A percentile compares a stretch with the other conserved stretches of the same genome.
Conservation (phyloP, 2,888 invertebrate species). For the Lydus trimaculatus region DNA sequence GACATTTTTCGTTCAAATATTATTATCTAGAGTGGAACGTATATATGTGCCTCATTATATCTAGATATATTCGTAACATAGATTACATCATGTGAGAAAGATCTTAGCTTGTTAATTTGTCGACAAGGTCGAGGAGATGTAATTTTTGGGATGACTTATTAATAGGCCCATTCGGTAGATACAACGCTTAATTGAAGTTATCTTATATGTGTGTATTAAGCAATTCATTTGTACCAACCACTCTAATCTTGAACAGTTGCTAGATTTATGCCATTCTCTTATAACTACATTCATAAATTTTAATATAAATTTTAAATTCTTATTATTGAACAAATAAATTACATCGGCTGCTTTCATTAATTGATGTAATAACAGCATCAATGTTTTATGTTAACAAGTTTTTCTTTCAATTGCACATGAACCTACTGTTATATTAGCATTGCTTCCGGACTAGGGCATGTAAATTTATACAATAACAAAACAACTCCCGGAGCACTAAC, state of each 20-base stretch:
- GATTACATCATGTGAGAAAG: not conserved
- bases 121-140: not conserved
- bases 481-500: slow-evolving; percentile 46
- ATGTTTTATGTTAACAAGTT: not conserved
- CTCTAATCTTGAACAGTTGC: not conserved
- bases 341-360: not conserved
- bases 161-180: not conserved
- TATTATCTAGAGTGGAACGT: not conserved
- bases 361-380: not conserved
- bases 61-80: not conserved
- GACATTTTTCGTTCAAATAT: not conserved
- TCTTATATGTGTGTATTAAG: not conserved
- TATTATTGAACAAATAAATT: not conserved
- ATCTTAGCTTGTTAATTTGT: not conserved
- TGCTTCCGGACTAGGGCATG: slow-evolving; percentile 30
- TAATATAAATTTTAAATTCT: not conserved
- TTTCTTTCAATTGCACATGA: not conserved
- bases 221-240: not conserved
- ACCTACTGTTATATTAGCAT: not conserved
- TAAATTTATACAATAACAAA: slow-evolving; percentile 53
- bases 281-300: not conserved
- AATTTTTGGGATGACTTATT: not conserved
- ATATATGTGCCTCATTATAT: not conserved
- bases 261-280: not conserved
- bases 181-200: not conserved